A percentile compares a stretch with the other conserved stretches of the same genome.
These are phyloP conservation scores for Etheostoma spectabile DNA, from an alignment of 2,113 vertebrate species.

Conservation along the genomic window DNA sequence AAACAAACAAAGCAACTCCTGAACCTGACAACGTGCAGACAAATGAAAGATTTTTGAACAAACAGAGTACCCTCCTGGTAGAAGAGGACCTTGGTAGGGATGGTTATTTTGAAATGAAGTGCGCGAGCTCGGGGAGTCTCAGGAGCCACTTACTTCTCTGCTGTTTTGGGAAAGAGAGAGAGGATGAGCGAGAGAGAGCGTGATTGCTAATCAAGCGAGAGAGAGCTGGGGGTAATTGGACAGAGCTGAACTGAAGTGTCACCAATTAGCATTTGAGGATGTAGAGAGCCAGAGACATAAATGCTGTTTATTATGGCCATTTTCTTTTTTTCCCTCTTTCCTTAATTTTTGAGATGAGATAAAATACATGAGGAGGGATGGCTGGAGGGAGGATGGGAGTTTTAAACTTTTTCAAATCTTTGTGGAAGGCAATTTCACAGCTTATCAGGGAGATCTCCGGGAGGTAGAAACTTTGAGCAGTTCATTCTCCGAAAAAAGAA, in stretches of 20 bases:
- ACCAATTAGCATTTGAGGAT: conserved; percentile 75
- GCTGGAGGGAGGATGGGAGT: conserved; percentile 29
- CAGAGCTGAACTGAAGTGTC: conserved; percentile 67
- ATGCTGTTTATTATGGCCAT: conserved; percentile 59
- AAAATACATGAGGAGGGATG: conserved; percentile 17
- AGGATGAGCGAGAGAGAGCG: conserved; percentile 21
- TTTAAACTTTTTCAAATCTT: conserved; percentile 37
- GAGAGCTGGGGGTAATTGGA: conserved; percentile 76
- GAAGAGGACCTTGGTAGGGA: not conserved
- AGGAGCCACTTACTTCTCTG: conserved; percentile 32
- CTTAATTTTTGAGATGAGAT: conserved; percentile 51
- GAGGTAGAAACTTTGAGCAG: not conserved
- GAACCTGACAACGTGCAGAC: no score
- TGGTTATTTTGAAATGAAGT: conserved; percentile 28
- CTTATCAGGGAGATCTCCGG: conserved; percentile 37
- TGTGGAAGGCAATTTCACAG: conserved; percentile 29
- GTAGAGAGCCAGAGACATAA: conserved; percentile 61
- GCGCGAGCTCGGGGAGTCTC: not conserved
- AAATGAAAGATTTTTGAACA: not conserved
- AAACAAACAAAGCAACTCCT: no score
- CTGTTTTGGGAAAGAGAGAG: conserved; percentile 36
- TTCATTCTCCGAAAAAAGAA: not conserved
- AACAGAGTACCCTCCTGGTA: not conserved
- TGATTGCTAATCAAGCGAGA: conserved; percentile 77
- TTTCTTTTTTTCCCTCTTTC: conserved; percentile 22